Percentiles rank a stretch among this genome's conserved stretches.
phyloP scores from a whole-genome alignment of 2,113 vertebrate genomes.

The Istiophorus platypterus region DNA sequence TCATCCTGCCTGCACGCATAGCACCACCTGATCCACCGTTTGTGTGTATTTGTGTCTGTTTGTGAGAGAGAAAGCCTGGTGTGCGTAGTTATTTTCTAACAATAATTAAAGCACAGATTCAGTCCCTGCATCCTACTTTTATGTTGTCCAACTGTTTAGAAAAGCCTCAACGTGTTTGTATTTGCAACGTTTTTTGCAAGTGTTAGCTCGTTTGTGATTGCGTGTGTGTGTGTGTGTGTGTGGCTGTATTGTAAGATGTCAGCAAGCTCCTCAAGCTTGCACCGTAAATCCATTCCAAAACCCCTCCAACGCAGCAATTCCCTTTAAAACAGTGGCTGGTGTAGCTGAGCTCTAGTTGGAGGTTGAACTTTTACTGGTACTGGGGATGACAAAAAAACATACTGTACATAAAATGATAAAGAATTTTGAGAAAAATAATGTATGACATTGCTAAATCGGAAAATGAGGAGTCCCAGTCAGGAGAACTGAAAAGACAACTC shows the following conservation, averaged over 20 bases:
- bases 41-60: slow-evolving; percentile 10
- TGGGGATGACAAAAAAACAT: neutral
- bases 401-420: neutral
- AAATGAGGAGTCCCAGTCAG: neutral
- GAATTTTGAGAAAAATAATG: neutral
- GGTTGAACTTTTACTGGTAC: slow-evolving; percentile 43
- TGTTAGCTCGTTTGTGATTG: neutral
- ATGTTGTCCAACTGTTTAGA: slow-evolving; percentile 40
- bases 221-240: slow-evolving; percentile 2
- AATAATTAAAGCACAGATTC: slow-evolving; percentile 76
- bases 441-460: neutral
- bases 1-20: slow-evolving; percentile 52
- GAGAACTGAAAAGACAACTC: slow-evolving; percentile 73
- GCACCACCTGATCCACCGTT: slow-evolving; percentile 8
- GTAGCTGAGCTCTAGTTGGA: slow-evolving; percentile 40
- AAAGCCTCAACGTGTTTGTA: slow-evolving; percentile 53
- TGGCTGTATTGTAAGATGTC: slow-evolving; percentile 71
- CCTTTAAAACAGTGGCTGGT: slow-evolving; percentile 77
- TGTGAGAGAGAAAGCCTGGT: slow-evolving; percentile 17
- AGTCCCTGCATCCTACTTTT: slow-evolving; percentile 31
- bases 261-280: slow-evolving; percentile 64
- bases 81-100: slow-evolving; percentile 65
- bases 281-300: slow-evolving; percentile 56
- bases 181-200: slow-evolving; percentile 7
- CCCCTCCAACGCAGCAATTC: slow-evolving; percentile 69